Evolutionary conservation across 2,797 vertebrate species (phyloP).

Genomic region (Gymnothorax reevesii): DNA sequence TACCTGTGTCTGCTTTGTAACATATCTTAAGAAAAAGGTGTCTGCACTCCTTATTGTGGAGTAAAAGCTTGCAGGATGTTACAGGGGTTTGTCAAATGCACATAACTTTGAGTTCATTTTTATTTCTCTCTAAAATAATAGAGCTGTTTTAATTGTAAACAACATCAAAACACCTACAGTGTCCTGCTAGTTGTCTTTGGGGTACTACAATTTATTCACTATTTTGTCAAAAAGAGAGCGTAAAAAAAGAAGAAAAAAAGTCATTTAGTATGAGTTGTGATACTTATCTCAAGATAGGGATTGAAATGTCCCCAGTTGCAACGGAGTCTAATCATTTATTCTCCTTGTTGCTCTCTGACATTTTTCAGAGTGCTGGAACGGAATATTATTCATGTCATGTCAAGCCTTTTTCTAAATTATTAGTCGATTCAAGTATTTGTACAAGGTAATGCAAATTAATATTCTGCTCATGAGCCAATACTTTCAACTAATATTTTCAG

Average conservation of each 20-base stretch:
- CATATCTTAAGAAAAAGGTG: background rate
- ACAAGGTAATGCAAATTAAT: background rate
- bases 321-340: background rate
- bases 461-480: background rate
- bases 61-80: background rate
- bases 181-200: background rate
- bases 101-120: background rate
- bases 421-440: background rate
- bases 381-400: background rate
- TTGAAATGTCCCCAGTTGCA: background rate
- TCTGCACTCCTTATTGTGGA: background rate
- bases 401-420: background rate
- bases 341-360: background rate
- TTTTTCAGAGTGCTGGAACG: background rate
- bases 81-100: background rate
- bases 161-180: background rate
- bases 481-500: background rate
- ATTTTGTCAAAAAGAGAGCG: background rate
- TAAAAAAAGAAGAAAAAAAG: background rate
- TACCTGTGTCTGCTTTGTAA: constrained; percentile 19
- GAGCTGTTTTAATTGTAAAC: background rate
- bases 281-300: background rate
- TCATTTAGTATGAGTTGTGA: background rate
- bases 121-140: background rate
- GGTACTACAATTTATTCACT: background rate